Percentiles rank a stretch among this genome's conserved stretches.
phyloP scores from a whole-genome alignment of 92 coral and sea anemone genomes.

The Muricea muricata region DNA sequence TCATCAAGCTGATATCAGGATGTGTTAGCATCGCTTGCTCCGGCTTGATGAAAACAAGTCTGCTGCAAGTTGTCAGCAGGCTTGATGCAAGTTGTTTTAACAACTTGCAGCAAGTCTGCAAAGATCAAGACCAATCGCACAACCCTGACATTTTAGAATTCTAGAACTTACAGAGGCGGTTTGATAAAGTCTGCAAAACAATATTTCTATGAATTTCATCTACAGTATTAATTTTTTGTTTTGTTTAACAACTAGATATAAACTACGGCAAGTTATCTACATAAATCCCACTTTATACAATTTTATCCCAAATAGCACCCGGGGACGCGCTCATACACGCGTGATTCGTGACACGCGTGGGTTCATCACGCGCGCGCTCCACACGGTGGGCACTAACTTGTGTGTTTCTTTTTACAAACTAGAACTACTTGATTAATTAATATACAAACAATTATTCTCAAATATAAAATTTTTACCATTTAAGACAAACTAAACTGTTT shows the following conservation, averaged over 20 bases:
- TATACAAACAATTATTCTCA: conserved; percentile 32
- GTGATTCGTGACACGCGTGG: neutral
- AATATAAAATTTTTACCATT: neutral
- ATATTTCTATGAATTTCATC: conserved; percentile 48
- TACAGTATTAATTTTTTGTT: conserved; percentile 18
- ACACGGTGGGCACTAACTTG: neutral
- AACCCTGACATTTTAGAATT: neutral
- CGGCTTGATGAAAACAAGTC: no score
- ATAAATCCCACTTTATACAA: conserved; percentile 37
- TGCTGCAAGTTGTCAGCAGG: no score
- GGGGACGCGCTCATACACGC: neutral
- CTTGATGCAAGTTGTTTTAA: no score
- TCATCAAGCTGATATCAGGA: no score
- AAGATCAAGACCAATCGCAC: no score
- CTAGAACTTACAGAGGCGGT: conserved; percentile 30
- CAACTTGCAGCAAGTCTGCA: no score
- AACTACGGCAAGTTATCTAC: conserved; percentile 12
- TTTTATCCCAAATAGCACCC: conserved; percentile 17
- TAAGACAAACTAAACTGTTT: neutral
- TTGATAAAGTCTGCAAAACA: neutral
- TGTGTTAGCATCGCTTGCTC: no score
- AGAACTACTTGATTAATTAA: conserved; percentile 3
- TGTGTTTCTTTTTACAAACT: conserved; percentile 8
- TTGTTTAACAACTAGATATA: conserved; percentile 28
- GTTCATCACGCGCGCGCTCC: neutral